Percentiles rank a stretch among this genome's conserved stretches.
Conservation (phyloP, 2,113 vertebrate genomes). For the Dicentrarchus labrax region DNA sequence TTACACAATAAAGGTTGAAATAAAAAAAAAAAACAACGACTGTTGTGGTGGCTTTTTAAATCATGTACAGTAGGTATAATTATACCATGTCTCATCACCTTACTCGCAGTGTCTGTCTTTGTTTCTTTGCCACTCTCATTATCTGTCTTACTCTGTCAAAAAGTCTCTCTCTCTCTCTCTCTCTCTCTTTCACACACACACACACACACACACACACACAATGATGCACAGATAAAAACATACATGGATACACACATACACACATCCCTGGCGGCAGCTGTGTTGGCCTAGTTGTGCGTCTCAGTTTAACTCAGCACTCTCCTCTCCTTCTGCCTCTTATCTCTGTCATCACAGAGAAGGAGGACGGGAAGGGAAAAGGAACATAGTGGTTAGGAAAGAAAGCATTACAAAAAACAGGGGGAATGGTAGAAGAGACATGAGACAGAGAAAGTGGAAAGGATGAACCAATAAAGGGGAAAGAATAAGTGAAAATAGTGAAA, state of each 20-base stretch:
- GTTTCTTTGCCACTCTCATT: constrained; percentile 34
- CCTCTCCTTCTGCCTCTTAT: constrained; percentile 57
- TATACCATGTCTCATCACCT: constrained; percentile 36
- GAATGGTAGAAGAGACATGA: background rate
- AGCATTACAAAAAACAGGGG: background rate
- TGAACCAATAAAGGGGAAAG: background rate
- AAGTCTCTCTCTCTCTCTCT: too few species aligned
- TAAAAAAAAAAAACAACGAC: background rate
- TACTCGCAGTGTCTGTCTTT: constrained; percentile 28
- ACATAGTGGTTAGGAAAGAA: background rate
- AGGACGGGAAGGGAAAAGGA: constrained; percentile 20
- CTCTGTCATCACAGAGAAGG: constrained; percentile 60
- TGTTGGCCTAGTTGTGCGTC: constrained; percentile 77
- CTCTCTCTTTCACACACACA: constrained; percentile 16
- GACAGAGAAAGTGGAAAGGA: background rate
- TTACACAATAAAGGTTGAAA: constrained; percentile 1
- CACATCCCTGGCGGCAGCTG: constrained; percentile 70
- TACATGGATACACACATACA: constrained; percentile 37
- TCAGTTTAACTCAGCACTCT: constrained; percentile 75
- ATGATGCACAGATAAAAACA: constrained; percentile 1
- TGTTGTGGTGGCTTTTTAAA: constrained; percentile 12
- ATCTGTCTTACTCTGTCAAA: constrained; percentile 34
- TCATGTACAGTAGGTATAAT: constrained; percentile 41
- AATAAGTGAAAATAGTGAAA: background rate
- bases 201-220: constrained; percentile 31